Evolutionary conservation across 2,797 vertebrate species (phyloP), one percentile per base, ranked within the genome.

Genomic region (Pogoniulus pusillus): DNA sequence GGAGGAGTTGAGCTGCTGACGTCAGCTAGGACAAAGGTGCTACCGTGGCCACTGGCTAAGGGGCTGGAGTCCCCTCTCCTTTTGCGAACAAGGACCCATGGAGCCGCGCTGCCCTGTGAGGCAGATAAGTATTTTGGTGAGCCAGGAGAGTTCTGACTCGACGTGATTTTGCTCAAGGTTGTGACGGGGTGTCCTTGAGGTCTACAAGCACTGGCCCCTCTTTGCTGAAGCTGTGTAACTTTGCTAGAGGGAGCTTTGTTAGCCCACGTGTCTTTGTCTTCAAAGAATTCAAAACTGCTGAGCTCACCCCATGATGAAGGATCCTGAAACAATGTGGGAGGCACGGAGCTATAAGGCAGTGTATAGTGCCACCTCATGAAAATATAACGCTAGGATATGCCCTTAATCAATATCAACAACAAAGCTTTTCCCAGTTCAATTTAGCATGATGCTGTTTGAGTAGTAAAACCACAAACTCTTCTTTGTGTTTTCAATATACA

Each of bases 311-410:
- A 96, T 95, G 98, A 97, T 97, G 98, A 98, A 97, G 98, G 97
- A 97, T 98, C 98, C 98, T 99, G 97, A 98, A 98, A 98, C 97
- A 98, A 97, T 72, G 97, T 98, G 96, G 97, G 98, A 98, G 97
- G 98, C 96, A 90, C 94, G 96, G 96, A 97, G 92, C 96, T 97
- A 96, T 98, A 97, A 98, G 95, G 98, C 97, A 96, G 95, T 96
- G 91, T 93, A 96, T 37, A 80, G 90, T 80, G 96, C 96, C 95
- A 94, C 96, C 95, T 95, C 92, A 96, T 96, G 94, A 94, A 97
- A 97, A 93, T 75, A 96, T 71, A 95, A 92, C 2, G 64, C 84
- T 91, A 96, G 95, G 74, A 82, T 91, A 91, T 72, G 83, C 65
- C 77, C 16, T 12, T 82, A 89, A 93, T 49, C 62, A 93, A 6